Base-by-base conservation (phyloP, 2,888 invertebrate genomes). In the Thereva unica region DNA sequence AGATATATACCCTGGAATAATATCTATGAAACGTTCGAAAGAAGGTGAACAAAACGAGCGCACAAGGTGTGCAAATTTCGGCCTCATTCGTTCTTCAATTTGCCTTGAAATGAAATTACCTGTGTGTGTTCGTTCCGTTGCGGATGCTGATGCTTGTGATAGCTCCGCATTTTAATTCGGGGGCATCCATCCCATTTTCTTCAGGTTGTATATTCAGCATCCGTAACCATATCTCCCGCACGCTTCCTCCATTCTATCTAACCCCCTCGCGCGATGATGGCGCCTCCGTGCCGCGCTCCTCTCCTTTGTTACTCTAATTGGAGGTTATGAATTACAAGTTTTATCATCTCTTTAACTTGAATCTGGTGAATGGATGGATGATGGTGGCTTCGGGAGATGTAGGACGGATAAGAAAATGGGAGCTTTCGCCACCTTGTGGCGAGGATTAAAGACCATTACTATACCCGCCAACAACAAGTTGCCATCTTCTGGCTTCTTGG, bases 251-350 rank as follows among this genome's bases (percentile, higher is more conserved):
- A 49, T 10, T 7, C 38, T 12, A 8, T 12, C n/a, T 59, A 10
- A 9, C 8, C n/a, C 50, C n/a, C 12, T 1, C n/a, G 6, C 40
- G 6, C 54, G n/a, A 37, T 34, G n/a, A 6, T 12, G 1, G 7
- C 3, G 23, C 40, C 23, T 37, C 41, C 12, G n/a, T 6, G n/a
- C 41, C 12, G 8, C 42, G 23, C 49, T 44, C 40, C 4, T 12
- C 50, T 8, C 50, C 40, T 61, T 23, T 50, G 50, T 41, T 50
- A 41, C 61, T 61, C 61, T 61, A 61, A 61, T 61, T 61, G 61
- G 61, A 50, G 50, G 61, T 61, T 61, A 61, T 61, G 61, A 61
- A 61, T 61, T 61, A 61, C 61, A 61, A 61, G 50, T 61, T 61
- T 61, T 61, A 61, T 61, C 61, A 61, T 61, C 61, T 50, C 42